Evolutionary conservation across 2,113 vertebrate species (phyloP), one percentile per base, ranked within the genome.

Genomic region (Zosterops lateralis): DNA sequence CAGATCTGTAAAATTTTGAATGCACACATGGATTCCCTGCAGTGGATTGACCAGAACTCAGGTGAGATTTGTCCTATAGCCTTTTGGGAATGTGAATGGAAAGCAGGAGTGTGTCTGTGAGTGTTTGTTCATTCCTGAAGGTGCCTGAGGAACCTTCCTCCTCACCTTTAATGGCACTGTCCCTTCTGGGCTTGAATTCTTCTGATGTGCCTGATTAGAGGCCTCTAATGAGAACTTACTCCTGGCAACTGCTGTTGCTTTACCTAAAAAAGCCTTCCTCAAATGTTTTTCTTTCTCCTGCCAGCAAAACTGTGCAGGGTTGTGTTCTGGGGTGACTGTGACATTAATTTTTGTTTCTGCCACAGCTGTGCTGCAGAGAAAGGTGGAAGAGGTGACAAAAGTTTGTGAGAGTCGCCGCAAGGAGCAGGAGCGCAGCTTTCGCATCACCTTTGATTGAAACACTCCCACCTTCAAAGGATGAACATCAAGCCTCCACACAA

Each of bases 1-100:
- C 99, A 99, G 96, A 99, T 99, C 96, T 99, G 99, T 96, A 99
- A 99, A 96, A 99, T 99, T 71, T 93, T 99, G 83, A 99, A 99
- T 10, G 99, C 99, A 1, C 99, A 99, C 97, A 99, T 99, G 99
- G 99, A 99, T 96, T 99, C 99, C 0, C 96, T 99, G 83, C 99
- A 99, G 96, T 99, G 99, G 99, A 98, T 99, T 6, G 99, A 99
- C 75, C 99, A 99, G 96, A 99, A 99, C 91, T 99, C 99, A 20
- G 98, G 98, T 97, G 96, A 87, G 97, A 12, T 8, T 38, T 1
- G 1, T 66, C 31, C 21, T 68, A 40, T 64, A 58, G 40, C 29
- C 48, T 66, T 60, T 29, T 15, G 31, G 32, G 17, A 24, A 5
- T 15, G 44, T 32, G 47, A 50, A 10, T 19, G 8, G 45, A 4